These are phyloP conservation scores for Pica pica DNA, from an alignment of 2,113 vertebrate genomes.

Conservation along the genomic window DNA sequence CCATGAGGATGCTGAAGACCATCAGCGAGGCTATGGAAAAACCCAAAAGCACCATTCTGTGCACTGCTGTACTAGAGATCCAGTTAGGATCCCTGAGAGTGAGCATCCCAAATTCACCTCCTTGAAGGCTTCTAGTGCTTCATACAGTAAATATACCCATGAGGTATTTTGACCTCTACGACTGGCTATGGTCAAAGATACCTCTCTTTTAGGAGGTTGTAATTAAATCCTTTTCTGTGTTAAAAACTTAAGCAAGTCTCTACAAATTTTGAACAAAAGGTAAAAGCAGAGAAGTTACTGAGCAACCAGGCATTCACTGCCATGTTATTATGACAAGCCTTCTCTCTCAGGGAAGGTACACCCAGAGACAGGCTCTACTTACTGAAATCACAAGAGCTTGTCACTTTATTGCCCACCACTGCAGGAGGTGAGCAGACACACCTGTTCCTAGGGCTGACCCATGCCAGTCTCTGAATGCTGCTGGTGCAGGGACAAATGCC, in stretches of 20 bases:
- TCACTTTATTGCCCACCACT: neutral
- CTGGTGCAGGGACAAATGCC: neutral
- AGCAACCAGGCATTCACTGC: neutral
- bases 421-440: neutral
- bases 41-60: neutral
- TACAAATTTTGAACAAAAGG: neutral
- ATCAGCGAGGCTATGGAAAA: neutral
- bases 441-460: rapidly evolving
- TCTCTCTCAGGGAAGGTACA: neutral
- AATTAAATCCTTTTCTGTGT: neutral
- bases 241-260: neutral
- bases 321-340: neutral
- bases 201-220: neutral
- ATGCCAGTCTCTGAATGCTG: no score
- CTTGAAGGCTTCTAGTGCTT: neutral
- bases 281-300: neutral
- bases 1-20: neutral
- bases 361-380: neutral
- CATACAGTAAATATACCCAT: neutral
- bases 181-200: neutral
- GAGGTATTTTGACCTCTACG: neutral
- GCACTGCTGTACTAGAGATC: neutral
- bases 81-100: neutral
- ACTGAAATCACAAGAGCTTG: neutral
- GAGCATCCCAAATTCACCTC: neutral